These are phyloP conservation scores for Pentamera pediparva DNA, from an alignment of 53 echinoderm and acorn worm genomes.

Conservation along the genomic window DNA sequence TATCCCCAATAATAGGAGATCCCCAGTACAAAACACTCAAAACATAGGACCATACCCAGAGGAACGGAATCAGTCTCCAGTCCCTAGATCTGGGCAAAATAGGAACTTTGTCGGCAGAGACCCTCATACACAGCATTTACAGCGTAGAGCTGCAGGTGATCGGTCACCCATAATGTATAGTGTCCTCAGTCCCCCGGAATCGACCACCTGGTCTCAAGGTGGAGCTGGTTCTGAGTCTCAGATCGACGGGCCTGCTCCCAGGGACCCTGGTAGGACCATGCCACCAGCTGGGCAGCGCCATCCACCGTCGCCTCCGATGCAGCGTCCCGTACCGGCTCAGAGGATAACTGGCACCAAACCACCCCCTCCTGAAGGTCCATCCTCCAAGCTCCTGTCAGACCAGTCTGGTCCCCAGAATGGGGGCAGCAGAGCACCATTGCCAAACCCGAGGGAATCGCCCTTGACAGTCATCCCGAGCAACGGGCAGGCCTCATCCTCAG, in stretches of 20 bases:
- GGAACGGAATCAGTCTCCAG: slow-evolving; percentile 11
- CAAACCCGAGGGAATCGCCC: slow-evolving; percentile 45
- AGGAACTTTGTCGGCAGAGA: slow-evolving; percentile 60
- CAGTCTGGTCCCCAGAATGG: slow-evolving; percentile 7
- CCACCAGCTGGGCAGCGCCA: background rate
- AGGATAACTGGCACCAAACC: background rate
- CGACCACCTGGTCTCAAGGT: background rate
- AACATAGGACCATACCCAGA: background rate
- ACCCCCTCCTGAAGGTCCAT: background rate
- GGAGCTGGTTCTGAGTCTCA: slow-evolving; percentile 2
- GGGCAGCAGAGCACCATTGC: slow-evolving; percentile 17
- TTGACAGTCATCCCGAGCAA: slow-evolving; percentile 67
- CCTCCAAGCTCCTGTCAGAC: background rate
- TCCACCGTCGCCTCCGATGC: slow-evolving; percentile 17
- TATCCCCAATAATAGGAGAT: background rate
- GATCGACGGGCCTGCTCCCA: background rate
- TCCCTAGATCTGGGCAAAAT: slow-evolving; percentile 21
- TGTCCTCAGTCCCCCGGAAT: slow-evolving; percentile 42
- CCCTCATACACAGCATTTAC: slow-evolving; percentile 50
- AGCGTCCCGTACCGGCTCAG: slow-evolving; percentile 24
- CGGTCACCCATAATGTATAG: slow-evolving; percentile 73
- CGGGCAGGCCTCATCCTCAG: slow-evolving; percentile 36
- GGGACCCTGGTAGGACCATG: background rate
- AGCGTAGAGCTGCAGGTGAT: slow-evolving; percentile 65
- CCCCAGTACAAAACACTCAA: slow-evolving; percentile 6